Evolutionary conservation across 2,797 vertebrate species (phyloP).

Genomic region (Ctenochaetus hawaiiensis): DNA sequence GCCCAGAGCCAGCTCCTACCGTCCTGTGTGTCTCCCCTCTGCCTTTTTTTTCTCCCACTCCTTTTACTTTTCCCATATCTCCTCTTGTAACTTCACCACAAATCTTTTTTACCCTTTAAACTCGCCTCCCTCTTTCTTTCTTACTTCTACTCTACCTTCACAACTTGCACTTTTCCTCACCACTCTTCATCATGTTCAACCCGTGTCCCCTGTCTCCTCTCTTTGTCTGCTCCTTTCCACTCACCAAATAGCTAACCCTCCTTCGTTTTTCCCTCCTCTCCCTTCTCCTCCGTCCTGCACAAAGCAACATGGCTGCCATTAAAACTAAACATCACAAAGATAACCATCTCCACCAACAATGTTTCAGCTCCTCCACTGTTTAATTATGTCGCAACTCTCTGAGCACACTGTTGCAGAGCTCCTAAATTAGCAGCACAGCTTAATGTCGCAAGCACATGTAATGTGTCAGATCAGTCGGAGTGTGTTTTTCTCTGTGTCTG

Average conservation of each 20-base stretch:
- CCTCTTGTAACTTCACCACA: conserved; percentile 1
- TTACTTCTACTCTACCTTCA: neutral
- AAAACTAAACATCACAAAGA: conserved; percentile 37
- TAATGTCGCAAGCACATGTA: conserved; percentile 39
- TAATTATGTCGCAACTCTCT: conserved; percentile 40
- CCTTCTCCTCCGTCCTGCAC: neutral
- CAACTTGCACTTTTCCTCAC: neutral
- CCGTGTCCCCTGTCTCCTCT: neutral
- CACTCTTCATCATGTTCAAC: neutral
- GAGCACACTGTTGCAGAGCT: conserved; percentile 18
- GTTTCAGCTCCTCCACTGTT: conserved; percentile 26
- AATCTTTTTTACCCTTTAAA: neutral
- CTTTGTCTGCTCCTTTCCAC: neutral
- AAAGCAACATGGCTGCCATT: neutral
- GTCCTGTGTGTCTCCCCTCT: neutral
- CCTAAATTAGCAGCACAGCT: conserved; percentile 45
- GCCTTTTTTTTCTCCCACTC: neutral
- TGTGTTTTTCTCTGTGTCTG: conserved; percentile 14
- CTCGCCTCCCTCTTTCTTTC: too few species aligned
- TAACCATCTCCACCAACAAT: conserved; percentile 34
- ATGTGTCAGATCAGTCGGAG: conserved; percentile 27
- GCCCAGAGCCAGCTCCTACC: conserved; percentile 32
- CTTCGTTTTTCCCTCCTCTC: neutral
- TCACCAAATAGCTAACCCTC: neutral
- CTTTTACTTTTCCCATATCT: conserved; percentile 6